Evolutionary conservation across 2,113 vertebrate genomes (phyloP).

Genomic region (Tachysurus fulvidraco): DNA sequence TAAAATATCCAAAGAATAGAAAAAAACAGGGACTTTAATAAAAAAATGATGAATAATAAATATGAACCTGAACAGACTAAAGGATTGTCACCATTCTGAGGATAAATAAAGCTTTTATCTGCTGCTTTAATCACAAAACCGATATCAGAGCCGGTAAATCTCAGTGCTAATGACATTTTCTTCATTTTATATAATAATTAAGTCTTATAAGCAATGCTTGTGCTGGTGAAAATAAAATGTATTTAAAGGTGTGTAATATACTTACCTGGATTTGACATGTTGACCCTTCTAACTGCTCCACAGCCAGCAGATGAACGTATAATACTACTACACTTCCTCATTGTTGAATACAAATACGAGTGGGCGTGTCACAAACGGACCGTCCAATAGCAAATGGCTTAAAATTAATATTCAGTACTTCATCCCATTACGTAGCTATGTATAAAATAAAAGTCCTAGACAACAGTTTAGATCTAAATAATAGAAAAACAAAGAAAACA

Average conservation of each 20-base stretch:
- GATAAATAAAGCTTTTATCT: neutral
- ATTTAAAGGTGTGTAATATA: neutral
- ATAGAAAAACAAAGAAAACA: neutral
- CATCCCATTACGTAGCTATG: neutral
- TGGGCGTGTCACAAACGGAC: neutral
- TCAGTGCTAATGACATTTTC: no score
- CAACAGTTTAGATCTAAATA: no score
- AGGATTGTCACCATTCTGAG: neutral
- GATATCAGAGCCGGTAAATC: neutral
- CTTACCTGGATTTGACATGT: slow-evolving; percentile 42
- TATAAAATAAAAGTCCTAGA: slow-evolving; percentile 2
- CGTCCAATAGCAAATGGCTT: neutral
- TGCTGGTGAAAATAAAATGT: neutral
- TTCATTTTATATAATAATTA: neutral
- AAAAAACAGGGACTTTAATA: neutral
- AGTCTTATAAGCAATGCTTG: no score
- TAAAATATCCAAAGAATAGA: neutral
- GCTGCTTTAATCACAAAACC: neutral
- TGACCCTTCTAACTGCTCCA: neutral
- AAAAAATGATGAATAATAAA: neutral
- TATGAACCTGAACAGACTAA: no score
- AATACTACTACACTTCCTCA: slow-evolving; percentile 17
- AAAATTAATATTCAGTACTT: neutral
- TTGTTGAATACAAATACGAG: neutral
- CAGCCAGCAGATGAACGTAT: neutral